Conservation (phyloP, 1,140 invertebrate species). For the Eriocheir sinensis region DNA sequence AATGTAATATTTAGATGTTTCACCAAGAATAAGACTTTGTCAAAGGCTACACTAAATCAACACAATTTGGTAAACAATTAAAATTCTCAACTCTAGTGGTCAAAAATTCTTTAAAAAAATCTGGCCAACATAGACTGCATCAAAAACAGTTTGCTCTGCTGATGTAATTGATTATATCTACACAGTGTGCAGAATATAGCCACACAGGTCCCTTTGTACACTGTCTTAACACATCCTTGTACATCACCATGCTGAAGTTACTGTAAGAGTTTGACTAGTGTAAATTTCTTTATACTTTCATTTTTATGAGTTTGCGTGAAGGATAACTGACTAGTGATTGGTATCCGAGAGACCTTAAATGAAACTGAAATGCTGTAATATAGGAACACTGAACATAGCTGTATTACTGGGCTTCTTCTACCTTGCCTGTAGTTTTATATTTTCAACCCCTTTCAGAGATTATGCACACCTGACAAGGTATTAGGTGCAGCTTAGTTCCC, state of each 20-base stretch:
- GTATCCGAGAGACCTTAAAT: background rate
- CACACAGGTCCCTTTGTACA: background rate
- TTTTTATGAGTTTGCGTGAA: background rate
- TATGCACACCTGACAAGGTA: background rate
- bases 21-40: background rate
- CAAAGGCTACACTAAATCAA: background rate
- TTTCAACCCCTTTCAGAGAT: slow-evolving; percentile 35
- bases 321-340: slow-evolving; percentile 1
- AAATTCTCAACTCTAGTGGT: background rate
- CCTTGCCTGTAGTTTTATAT: slow-evolving; percentile 33
- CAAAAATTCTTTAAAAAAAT: background rate
- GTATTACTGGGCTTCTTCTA: slow-evolving; percentile 25
- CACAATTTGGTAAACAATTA: background rate
- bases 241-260: background rate
- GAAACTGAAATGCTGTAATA: slow-evolving; percentile 47
- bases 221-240: background rate
- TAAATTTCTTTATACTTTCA: background rate
- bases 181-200: background rate
- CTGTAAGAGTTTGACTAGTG: background rate
- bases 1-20: background rate
- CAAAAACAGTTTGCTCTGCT: background rate
- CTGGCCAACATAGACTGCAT: background rate
- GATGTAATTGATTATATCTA: slow-evolving; percentile 27
- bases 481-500: slow-evolving; percentile 7
- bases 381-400: slow-evolving; percentile 31